These are phyloP conservation scores for Eolophus roseicapilla DNA, from an alignment of 2,113 vertebrate genomes.

Conservation along the genomic window DNA sequence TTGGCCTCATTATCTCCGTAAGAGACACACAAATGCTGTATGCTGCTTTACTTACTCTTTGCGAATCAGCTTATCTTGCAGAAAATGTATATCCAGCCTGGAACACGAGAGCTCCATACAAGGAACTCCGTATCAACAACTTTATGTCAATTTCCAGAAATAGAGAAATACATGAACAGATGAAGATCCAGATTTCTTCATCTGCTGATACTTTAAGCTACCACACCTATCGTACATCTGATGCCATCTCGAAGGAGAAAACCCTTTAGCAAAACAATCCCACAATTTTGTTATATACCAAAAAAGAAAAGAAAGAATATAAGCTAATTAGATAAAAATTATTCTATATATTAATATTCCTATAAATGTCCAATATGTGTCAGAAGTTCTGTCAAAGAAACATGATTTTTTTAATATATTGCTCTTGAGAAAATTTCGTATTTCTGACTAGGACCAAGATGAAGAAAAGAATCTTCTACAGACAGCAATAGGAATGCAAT, in stretches of 20 bases:
- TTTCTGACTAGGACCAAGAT: background rate
- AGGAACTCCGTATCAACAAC: background rate
- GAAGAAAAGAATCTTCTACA: background rate
- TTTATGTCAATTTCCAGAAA: background rate
- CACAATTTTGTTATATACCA: background rate
- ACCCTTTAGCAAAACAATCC: background rate
- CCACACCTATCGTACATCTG: no score
- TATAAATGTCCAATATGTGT: background rate
- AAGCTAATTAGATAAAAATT: background rate
- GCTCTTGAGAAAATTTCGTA: background rate
- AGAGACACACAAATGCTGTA: background rate
- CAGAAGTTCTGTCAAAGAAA: background rate
- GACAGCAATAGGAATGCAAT: rapidly evolving
- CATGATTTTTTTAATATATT: background rate
- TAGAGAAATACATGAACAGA: background rate
- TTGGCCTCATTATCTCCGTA: background rate
- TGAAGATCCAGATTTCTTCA: background rate
- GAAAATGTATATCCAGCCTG: background rate
- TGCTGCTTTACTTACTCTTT: background rate
- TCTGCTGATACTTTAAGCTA: background rate
- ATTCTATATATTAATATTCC: background rate
- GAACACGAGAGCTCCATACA: background rate
- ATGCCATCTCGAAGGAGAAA: background rate
- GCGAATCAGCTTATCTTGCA: background rate
- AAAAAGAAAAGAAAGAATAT: background rate